Evolutionary conservation across 2,797 vertebrate species (phyloP).

Genomic region (Eulemur mongoz): DNA sequence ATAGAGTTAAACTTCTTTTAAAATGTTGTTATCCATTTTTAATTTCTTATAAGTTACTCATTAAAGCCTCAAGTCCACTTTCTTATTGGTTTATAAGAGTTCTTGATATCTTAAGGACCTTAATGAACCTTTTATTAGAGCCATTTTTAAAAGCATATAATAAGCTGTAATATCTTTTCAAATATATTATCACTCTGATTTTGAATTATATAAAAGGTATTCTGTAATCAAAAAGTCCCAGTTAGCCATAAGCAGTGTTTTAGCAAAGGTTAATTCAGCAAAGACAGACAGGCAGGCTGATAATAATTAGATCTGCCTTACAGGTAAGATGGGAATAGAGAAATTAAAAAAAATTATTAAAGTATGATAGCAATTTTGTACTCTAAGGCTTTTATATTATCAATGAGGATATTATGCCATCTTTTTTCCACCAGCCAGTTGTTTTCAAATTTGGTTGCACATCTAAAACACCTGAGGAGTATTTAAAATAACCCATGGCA

Average conservation of each 20-base stretch:
- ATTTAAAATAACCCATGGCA: neutral
- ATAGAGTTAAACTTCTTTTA: neutral
- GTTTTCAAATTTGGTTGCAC: neutral
- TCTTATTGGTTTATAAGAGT: neutral
- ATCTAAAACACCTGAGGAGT: neutral
- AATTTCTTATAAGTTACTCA: neutral
- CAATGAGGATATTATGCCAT: neutral
- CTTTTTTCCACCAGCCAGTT: neutral
- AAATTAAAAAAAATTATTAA: neutral
- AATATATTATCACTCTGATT: neutral
- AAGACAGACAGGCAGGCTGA: neutral
- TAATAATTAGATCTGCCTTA: neutral
- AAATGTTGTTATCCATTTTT: neutral
- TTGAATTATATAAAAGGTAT: neutral
- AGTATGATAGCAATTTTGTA: neutral
- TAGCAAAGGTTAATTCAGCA: neutral
- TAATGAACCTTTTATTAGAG: neutral
- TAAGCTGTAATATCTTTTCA: neutral
- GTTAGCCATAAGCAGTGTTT: neutral
- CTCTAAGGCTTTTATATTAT: slow-evolving; percentile 34
- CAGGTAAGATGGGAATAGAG: neutral
- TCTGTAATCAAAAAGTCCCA: neutral
- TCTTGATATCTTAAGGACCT: neutral
- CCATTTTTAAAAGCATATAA: neutral
- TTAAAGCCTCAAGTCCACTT: neutral